Conservation (phyloP, 2,113 vertebrate genomes). For the Numida meleagris region DNA sequence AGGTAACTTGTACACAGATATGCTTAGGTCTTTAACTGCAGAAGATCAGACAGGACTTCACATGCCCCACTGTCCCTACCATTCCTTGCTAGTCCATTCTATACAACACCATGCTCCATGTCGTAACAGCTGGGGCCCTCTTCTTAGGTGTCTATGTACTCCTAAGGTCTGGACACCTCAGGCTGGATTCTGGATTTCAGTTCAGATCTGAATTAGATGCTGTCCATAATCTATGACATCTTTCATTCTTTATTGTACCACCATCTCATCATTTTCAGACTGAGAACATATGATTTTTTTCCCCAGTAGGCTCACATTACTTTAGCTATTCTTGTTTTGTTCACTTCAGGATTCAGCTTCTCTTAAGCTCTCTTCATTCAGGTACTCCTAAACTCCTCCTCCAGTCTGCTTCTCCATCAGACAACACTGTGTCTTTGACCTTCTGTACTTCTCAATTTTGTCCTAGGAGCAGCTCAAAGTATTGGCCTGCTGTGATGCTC, state of each 20-base stretch:
- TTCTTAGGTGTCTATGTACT: neutral
- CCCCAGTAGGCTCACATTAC: neutral
- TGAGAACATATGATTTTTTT: neutral
- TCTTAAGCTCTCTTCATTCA: neutral
- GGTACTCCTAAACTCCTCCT: neutral
- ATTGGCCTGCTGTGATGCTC: neutral
- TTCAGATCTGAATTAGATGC: neutral
- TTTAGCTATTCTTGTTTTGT: neutral
- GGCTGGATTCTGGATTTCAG: neutral
- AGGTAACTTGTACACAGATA: neutral
- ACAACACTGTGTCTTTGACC: neutral
- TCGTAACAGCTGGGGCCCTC: neutral
- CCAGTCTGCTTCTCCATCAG: neutral
- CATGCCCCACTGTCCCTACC: fast-evolving
- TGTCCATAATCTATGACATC: fast-evolving
- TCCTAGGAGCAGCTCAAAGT: neutral
- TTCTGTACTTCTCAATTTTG: neutral
- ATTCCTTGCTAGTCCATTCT: neutral
- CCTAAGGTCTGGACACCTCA: fast-evolving
- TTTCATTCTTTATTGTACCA: neutral
- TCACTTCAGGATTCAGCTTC: neutral
- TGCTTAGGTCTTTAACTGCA: neutral
- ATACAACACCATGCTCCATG: neutral
- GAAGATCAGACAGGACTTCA: neutral
- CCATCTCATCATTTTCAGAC: neutral